Base-by-base conservation (phyloP, 2,113 vertebrate genomes). In the Brachypteracias leptosomus region DNA sequence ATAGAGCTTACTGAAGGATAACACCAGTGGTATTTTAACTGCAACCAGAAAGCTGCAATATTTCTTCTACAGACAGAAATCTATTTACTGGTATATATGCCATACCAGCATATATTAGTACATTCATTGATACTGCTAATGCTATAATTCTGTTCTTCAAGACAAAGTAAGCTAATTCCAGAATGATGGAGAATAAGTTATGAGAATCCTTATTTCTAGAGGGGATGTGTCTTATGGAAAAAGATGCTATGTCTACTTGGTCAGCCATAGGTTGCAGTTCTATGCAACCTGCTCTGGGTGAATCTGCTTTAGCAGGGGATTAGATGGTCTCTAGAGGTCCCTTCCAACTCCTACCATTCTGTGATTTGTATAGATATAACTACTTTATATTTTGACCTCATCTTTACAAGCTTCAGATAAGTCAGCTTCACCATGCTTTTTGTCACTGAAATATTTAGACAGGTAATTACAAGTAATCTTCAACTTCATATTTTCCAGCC, bases 31-130 rank as follows among this genome's bases (percentile, higher is more conserved):
- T 36, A 74, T n/a, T 92, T 83, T 66, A 81, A 84, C 11, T 55
- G 70, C 35, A 89, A 59, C 5, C n/a, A 91, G 59, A 84, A 81
- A 58, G 28, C 15, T 85, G 31, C 15, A 40, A 36, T 70, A 21
- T 71, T 54, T 46, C 36, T 74, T 55, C 38, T 51, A 17, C 61
- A 93, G 47, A 16, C 8, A 46, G 29, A 82, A 85, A 14, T 26
- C 55, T 71, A 13, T 54, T 73, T 80, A 26, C 54, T 82, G 35
- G 16, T 49, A 49, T 29, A 11, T 20, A 42, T 10, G 28, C 13
- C 16, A 51, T 10, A 58, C 2, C 3, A 57, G 2, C 17, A 26
- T 0, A 6, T 2, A 55, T 12, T 6, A n/a, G 28, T 17, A 62
- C 4, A 19, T 54, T 61, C 16, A 70, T 0, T 40, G 44, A 57